Conservation (phyloP, 2,113 vertebrate genomes). For the Etheostoma cragini region DNA sequence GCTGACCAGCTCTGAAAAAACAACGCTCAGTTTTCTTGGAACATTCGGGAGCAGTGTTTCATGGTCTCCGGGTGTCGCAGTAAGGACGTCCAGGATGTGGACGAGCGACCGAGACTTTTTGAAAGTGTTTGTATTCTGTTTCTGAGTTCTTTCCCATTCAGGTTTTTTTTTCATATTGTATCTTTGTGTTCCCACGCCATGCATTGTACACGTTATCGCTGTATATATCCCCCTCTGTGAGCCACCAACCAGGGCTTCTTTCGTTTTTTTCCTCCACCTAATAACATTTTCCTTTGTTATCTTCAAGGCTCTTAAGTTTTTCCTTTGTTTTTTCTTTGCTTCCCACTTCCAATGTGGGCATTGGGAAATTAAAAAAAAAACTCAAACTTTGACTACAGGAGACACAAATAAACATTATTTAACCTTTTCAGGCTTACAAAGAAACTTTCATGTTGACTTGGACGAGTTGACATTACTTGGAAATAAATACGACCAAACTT, state of each 20-base stretch:
- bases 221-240: slow-evolving; percentile 31
- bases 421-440: not conserved
- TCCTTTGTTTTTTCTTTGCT: slow-evolving; percentile 36
- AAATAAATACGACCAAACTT: slow-evolving; percentile 1
- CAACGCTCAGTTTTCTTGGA: not conserved
- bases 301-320: slow-evolving; percentile 12
- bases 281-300: slow-evolving; percentile 48
- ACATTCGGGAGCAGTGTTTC: not conserved
- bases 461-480: not conserved
- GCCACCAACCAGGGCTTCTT: not conserved
- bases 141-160: not conserved
- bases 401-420: not conserved
- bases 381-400: not conserved
- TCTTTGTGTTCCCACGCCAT: slow-evolving; percentile 17
- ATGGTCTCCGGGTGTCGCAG: not conserved
- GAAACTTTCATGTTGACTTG: not conserved
- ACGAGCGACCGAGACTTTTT: slow-evolving; percentile 1
- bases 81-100: not conserved
- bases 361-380: not conserved
- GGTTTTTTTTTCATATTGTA: slow-evolving; percentile 16
- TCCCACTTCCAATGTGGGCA: not conserved
- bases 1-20: slow-evolving; percentile 21
- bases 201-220: slow-evolving; percentile 12
- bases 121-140: not conserved
- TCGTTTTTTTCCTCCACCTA: slow-evolving; percentile 2